These are phyloP conservation scores for Liopterus haemorrhoidalis DNA, from an alignment of 2,888 invertebrate species.

Conservation along the genomic window DNA sequence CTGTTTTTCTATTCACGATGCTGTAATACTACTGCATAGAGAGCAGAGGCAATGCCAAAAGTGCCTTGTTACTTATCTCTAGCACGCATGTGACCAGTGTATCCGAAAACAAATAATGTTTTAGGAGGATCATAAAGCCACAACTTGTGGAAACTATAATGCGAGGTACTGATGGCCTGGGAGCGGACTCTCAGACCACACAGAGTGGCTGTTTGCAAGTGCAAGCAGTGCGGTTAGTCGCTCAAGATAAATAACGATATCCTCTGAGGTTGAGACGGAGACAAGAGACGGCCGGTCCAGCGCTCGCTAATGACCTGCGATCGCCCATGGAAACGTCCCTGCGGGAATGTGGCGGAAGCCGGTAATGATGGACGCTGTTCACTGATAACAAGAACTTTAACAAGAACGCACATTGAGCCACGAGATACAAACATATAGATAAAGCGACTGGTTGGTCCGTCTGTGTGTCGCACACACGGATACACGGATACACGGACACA, in stretches of 20 bases:
- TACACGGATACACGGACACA: background rate
- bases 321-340: constrained; percentile 18
- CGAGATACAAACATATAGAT: constrained; percentile 22
- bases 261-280: too few relatives aligned
- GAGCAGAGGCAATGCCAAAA: too few relatives aligned
- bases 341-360: constrained; percentile 22
- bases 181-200: too few relatives aligned
- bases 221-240: constrained; percentile 32
- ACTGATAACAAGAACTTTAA: constrained; percentile 24
- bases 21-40: too few relatives aligned
- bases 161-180: constrained; percentile 9
- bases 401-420: constrained; percentile 23
- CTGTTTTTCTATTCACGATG: too few relatives aligned
- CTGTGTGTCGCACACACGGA: background rate
- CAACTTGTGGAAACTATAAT: constrained; percentile 10
- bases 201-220: constrained; percentile 3
- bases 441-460: background rate
- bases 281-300: constrained; percentile 36
- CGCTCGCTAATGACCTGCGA: constrained; percentile 22
- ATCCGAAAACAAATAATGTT: constrained; percentile 23
- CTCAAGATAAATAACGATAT: constrained; percentile 48
- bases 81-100: too few relatives aligned
- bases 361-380: constrained; percentile 23
- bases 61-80: too few relatives aligned
- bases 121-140: constrained; percentile 20